Base-by-base conservation (phyloP, 2,888 invertebrate genomes). In the Drosophila prolongata region DNA sequence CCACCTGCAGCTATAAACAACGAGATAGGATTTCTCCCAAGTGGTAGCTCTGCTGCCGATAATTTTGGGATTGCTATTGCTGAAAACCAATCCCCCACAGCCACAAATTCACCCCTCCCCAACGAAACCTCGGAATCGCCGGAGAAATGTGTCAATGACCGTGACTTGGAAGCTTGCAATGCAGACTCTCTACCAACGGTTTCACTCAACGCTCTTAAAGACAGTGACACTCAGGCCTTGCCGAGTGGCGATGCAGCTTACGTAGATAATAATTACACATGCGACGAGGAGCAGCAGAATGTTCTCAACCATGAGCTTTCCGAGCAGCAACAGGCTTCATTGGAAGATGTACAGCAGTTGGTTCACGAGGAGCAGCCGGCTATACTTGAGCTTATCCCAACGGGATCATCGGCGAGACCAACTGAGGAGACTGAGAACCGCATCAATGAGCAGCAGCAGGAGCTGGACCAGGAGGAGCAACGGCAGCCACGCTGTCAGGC, bases 361-460 rank as follows among this genome's bases (percentile, higher is more conserved):
- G 10, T 38, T n/a, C 24, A 54, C 3, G 47, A 40, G 16, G 38
- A 34, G n/a, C 14, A 14, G 9, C 37, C n/a, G 34, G 44, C 43
- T 9, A 16, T 27, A 19, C 14, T 40, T 27, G 66, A 50, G 27
- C 35, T 35, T 14, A 35, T 47, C 16, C 16, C 24, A 47, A 58
- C 70, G 11, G 68, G 60, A 24, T 27, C 68, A 40, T 66, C 74
- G 35, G 27, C 19, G 6, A 49, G 16, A 8, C 53, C 55, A 37
- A 68, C 54, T 38, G 91, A 91, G 87, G 91, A 91, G 82, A 90
- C 90, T 75, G 91, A 91, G 73, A 91, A 91, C 78, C 82, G 85
- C 49, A 89, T 91, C 47, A 91, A 91, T 56, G 91, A 91, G 71
- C 81, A 82, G 59, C 77, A 80, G 44, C 70, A 68, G 27, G 49